Conservation (phyloP, 1,140 invertebrate species). For the Agrypnia vestita region DNA sequence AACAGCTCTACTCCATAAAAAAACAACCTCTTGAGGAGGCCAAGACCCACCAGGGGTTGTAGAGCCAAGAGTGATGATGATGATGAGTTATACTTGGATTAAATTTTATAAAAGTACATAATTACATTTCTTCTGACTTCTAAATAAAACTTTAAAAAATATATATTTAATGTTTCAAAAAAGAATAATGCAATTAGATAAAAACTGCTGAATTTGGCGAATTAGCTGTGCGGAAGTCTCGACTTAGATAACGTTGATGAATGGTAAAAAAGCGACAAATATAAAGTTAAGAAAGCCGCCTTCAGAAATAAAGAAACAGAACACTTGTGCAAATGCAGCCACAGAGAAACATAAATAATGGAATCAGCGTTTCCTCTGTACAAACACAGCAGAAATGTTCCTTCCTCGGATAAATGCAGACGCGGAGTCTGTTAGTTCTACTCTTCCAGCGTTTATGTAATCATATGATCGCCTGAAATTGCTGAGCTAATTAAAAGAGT, state of each 20-base stretch:
- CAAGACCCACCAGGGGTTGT: too few relatives aligned
- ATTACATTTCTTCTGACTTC: too few relatives aligned
- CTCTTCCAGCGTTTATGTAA: too few relatives aligned
- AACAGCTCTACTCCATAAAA: too few relatives aligned
- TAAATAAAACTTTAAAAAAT: too few relatives aligned
- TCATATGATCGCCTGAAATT: too few relatives aligned
- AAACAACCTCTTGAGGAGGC: too few relatives aligned
- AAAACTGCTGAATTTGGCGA: neutral
- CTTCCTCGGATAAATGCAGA: neutral
- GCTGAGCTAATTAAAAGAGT: too few relatives aligned
- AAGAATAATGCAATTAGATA: neutral
- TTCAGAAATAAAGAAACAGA: neutral
- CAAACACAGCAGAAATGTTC: neutral
- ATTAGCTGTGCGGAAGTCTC: conserved; percentile 7
- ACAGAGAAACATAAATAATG: conserved; percentile 1
- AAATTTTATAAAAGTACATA: too few relatives aligned
- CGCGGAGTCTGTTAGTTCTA: too few relatives aligned
- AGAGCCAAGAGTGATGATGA: too few relatives aligned
- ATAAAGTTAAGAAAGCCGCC: conserved; percentile 7
- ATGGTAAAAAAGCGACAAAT: conserved; percentile 9
- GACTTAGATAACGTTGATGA: conserved; percentile 21
- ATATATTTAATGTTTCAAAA: neutral
- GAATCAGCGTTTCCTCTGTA: neutral
- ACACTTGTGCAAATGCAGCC: neutral
- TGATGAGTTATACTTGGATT: too few relatives aligned